Base-by-base conservation (phyloP, 2,888 invertebrate genomes). In the Adelphocoris suturalis region DNA sequence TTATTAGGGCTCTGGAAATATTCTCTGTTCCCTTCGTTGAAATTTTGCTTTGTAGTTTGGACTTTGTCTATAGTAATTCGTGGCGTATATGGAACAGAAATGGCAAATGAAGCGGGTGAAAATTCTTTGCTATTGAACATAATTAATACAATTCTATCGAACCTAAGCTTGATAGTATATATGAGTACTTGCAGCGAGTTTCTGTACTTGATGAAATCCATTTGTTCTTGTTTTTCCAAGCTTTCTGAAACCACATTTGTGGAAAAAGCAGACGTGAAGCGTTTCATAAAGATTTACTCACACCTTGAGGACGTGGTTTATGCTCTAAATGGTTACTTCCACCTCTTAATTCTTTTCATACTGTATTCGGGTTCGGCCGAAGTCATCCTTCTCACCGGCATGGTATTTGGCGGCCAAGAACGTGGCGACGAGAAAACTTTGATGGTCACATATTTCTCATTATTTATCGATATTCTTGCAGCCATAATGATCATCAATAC, bases 261-360 rank as follows among this genome's bases (percentile, higher is more conserved):
- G 0, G 47, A 47, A 9, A 78, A 78, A 0, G 19, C 78, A 0
- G 78, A 78, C 46, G 78, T 78, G 9, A 78, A 78, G 47, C 37
- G 78, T 14, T 78, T 78, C 19, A 47, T 78, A 16, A 46, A 16
- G 46, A 78, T 78, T 78, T 78, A 78, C 78, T 37, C 46, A 0
- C 78, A 78, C 46, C 47, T 78, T 7, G 78, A 47, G n/a, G 78
- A 46, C 46, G 46, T 78, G 12, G n/a, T 46, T 11, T 7, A 9
- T 0, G 46, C 37, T 4, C 7, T 78, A 0, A 78, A 47, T 46
- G 11, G 16, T 46, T 78, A 11, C 28, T 78, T 78, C 19, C 46
- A 78, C 78, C 0, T 46, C 47, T 0, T 28, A 0, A 14, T 78
- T 37, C 16, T 78, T 1, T 78, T 12, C 78, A 46, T 68, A 23